Evolutionary conservation across 37 sponge, comb jelly and placozoan genomes (phyloP), one percentile per base, ranked within the genome.

Genomic region (Chondrilla cf. caribensis): DNA sequence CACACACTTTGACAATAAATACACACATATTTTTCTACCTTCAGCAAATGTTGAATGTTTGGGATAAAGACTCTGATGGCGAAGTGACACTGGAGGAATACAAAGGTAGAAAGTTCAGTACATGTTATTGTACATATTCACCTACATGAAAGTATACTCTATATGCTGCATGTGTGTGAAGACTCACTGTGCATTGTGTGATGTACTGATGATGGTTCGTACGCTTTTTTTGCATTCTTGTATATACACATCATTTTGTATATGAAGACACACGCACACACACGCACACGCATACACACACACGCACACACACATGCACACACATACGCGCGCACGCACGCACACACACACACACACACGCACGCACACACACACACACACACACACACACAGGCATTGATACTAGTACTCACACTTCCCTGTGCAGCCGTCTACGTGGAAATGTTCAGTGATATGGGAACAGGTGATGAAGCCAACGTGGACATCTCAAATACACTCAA

Each of bases 301-400:
- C 15, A 62, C 64, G 5, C 22, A 62, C 64, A 62, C 22, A 19
- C 64, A 62, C 64, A 62, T 26, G 29, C 22, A 26, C 29, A 15
- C 22, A 62, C 64, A 19, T 26, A 15, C 22, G 29, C 22, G 29
- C 22, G 29, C 64, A 62, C 22, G 64, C 29, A 62, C 64, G 5
- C 64, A 62, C 64, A 15, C 15, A 62, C 64, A 19, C 64, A 62
- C 64, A 62, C 64, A 62, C 64, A 62, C 64, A 29, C 64, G 15
- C 64, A 62, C 64, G 15, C 64, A 62, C 64, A 62, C 64, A 62
- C 22, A 62, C 64, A 29, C 29, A 62, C 64, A 62, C 64, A 62
- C 64, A 62, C 64, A 62, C 64, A 62, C 64, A 62, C 64, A 62
- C 64, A 62, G 18, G 7, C 29, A 62, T 22, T 19, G 18, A 62